phyloP scores from a whole-genome alignment of 2,797 vertebrate genomes.

The Coendou prehensilis region DNA sequence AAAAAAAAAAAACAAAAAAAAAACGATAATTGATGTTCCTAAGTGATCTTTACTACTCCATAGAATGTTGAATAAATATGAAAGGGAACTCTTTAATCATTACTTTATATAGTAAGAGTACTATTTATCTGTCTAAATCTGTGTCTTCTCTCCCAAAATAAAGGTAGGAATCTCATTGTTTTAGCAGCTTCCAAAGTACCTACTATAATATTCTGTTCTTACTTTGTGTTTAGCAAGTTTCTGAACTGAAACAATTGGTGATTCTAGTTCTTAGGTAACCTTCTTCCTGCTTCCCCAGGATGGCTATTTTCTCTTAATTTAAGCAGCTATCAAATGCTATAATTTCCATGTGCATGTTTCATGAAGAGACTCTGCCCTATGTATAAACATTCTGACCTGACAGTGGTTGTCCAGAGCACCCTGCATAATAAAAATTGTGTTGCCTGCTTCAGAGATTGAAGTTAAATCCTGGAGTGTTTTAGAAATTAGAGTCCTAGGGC shows the following conservation, averaged over 20 bases:
- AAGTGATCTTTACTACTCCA: constrained; percentile 30
- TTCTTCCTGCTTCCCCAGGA: background rate
- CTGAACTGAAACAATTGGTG: constrained; percentile 24
- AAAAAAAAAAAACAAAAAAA: background rate
- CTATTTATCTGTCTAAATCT: background rate
- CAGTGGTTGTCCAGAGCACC: background rate
- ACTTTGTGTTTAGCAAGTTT: background rate
- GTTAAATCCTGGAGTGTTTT: background rate
- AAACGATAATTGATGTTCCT: background rate
- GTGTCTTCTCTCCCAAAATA: background rate
- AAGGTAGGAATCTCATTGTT: background rate
- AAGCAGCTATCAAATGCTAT: background rate
- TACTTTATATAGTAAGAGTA: background rate
- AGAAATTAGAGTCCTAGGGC: background rate
- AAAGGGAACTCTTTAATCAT: background rate
- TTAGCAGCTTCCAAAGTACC: background rate
- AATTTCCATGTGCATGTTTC: background rate
- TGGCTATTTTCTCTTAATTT: background rate
- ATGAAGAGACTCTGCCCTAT: constrained; percentile 4
- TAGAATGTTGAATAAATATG: background rate
- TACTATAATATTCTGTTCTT: background rate
- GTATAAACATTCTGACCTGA: background rate
- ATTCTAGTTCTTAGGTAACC: background rate
- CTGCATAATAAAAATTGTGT: constrained; percentile 26
- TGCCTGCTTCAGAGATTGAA: constrained; percentile 21